Base-by-base conservation (phyloP, 2,888 invertebrate genomes). In the Mayetiola destructor region DNA sequence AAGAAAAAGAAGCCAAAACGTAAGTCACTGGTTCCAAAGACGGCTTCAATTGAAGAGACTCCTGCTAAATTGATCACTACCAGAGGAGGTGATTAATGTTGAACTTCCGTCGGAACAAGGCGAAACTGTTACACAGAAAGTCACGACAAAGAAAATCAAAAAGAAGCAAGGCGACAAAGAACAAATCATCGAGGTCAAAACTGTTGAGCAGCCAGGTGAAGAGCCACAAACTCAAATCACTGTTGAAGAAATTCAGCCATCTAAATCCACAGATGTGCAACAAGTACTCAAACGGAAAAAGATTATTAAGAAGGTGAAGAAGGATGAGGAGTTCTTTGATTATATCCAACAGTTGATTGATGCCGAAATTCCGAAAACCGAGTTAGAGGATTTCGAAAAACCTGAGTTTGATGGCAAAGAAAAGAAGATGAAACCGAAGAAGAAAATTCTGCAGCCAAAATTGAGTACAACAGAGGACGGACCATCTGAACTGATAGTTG, bases 181-280 rank as follows among this genome's bases (percentile, higher is more conserved):
- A 58, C 63, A 66, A 57, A 62, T 69, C 42, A 68, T 72, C 62
- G 67, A 73, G 67, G 69, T 72, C 27, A 66, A 69, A n/a, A 67
- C 67, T n/a, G 63, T 67, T 58, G 64, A 67, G 60, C 67, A 71
- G 63, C 66, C 70, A 55, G 66, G 66, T 40, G 70, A 69, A 62
- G 68, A 74, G 65, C 72, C 75, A 42, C 62, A 75, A 59, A 71
- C 70, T 60, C 71, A 73, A 60, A 69, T 77, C 21, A 66, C 67
- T 29, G 67, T 64, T 2, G 72, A 73, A n/a, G 61, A 63, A 66
- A 30, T 48, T 27, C 27, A 48, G 16, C 48, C 27, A n/a, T 3
- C 16, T 1, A 27, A 27, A 12, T 14, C 42, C 21, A 42, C 21
- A 2, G 12, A 12, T n/a, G 48, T 27, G 4, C n/a, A 48, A 9